phyloP scores from a whole-genome alignment of 2,888 invertebrate genomes.

The Argyra leucocephala region DNA sequence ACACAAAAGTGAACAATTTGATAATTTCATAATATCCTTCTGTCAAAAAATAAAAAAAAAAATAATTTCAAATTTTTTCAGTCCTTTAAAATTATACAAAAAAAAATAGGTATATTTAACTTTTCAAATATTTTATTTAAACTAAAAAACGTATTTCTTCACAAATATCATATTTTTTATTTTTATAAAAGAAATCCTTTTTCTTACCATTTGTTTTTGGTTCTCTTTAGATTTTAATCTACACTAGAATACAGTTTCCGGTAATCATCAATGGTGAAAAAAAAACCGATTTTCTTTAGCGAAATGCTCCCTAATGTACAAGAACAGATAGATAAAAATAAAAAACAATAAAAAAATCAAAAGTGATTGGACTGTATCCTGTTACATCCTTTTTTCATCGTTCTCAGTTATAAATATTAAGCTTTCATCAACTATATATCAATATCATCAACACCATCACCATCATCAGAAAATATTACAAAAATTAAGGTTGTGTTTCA shows the following conservation, averaged over 20 bases:
- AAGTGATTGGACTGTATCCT: not conserved
- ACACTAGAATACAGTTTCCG: not conserved
- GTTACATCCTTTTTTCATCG: not conserved
- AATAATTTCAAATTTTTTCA: not conserved
- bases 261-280: not conserved
- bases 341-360: not conserved
- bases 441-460: not conserved
- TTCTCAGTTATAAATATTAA: not conserved
- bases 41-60: not conserved
- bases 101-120: not conserved
- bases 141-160: not conserved
- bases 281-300: not conserved
- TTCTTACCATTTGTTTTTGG: not conserved
- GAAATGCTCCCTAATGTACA: not conserved
- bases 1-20: not conserved
- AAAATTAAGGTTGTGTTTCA: too few species aligned
- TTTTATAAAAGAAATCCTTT: too few species aligned
- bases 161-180: not conserved
- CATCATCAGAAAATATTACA: not conserved
- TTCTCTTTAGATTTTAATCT: not conserved
- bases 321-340: not conserved
- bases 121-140: not conserved
- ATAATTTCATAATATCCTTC: not conserved
- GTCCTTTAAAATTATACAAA: not conserved
- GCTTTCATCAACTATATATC: too few species aligned